Conservation (phyloP, 1,140 invertebrate genomes). For the Matsumurasca onukii region DNA sequence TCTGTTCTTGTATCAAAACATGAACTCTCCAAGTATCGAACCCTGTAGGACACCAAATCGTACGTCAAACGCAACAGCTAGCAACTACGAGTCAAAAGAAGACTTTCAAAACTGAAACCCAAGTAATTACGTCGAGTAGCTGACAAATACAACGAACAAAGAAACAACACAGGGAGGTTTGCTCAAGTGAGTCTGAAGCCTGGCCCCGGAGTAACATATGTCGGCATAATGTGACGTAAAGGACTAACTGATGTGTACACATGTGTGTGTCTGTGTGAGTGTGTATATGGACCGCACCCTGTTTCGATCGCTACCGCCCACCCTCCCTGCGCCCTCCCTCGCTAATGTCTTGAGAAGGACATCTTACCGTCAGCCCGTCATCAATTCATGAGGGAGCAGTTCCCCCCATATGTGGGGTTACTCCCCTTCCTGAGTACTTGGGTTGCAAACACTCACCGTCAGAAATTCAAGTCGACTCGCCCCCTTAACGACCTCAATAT, state of each 20-base stretch:
- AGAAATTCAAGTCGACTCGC: neutral
- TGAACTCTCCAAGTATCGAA: too few relatives aligned
- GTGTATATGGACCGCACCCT: conserved; percentile 23
- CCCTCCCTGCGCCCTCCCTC: conserved; percentile 1
- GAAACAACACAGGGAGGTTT: neutral
- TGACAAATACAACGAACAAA: too few relatives aligned
- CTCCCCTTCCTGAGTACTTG: too few relatives aligned
- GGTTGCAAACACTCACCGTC: neutral
- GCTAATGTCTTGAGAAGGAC: conserved; percentile 23
- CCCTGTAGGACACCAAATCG: too few relatives aligned
- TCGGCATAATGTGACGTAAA: neutral
- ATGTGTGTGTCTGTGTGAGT: too few relatives aligned
- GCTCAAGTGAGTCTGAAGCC: neutral
- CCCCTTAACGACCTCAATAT: conserved; percentile 7
- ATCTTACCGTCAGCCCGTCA: conserved; percentile 25
- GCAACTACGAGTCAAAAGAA: too few relatives aligned
- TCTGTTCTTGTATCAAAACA: too few relatives aligned
- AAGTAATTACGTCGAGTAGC: too few relatives aligned
- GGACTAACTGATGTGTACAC: too few relatives aligned
- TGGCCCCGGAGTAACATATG: conserved; percentile 14
- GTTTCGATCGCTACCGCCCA: conserved; percentile 8
- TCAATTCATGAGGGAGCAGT: conserved; percentile 18
- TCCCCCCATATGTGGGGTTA: too few relatives aligned
- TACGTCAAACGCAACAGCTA: too few relatives aligned
- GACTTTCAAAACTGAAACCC: too few relatives aligned